These are phyloP conservation scores for Pangasianodon hypophthalmus DNA, from an alignment of 2,113 vertebrate species.

Conservation along the genomic window DNA sequence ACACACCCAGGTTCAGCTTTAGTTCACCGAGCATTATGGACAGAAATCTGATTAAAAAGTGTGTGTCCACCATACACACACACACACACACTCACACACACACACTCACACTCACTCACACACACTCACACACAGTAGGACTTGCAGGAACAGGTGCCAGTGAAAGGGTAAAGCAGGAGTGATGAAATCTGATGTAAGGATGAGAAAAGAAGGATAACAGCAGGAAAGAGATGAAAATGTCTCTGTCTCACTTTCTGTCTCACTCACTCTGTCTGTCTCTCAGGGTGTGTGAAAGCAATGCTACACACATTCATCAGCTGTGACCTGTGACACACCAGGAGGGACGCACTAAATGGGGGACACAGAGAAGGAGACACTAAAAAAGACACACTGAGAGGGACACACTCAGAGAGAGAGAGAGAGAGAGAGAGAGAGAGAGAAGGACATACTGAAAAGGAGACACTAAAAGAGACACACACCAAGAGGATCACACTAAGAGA, in stretches of 20 bases:
- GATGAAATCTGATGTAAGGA: slow-evolving; percentile 81
- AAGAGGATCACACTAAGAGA: not conserved
- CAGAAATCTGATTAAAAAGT: slow-evolving; percentile 49
- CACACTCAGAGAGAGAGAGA: not conserved
- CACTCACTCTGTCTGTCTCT: slow-evolving; percentile 56
- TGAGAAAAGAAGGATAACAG: slow-evolving; percentile 74
- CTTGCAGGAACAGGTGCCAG: slow-evolving; percentile 43
- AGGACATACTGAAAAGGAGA: not conserved
- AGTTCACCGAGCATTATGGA: slow-evolving; percentile 54
- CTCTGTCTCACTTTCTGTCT: slow-evolving; percentile 62
- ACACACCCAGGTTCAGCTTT: slow-evolving; percentile 51
- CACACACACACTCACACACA: not conserved
- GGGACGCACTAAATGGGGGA: not conserved
- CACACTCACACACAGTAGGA: slow-evolving; percentile 18
- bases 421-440: not conserved
- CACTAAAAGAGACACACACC: not conserved
- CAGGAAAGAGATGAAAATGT: slow-evolving; percentile 68
- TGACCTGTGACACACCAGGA: not conserved
- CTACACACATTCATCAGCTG: not conserved
- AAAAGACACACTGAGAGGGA: not conserved
- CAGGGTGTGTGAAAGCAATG: slow-evolving; percentile 2
- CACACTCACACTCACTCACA: slow-evolving; percentile 3
- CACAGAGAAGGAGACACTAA: not conserved
- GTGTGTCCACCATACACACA: slow-evolving; percentile 25
- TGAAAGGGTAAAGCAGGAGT: slow-evolving; percentile 61